Base-by-base conservation (phyloP, 2,888 invertebrate genomes). In the Ectemnius cavifrons region DNA sequence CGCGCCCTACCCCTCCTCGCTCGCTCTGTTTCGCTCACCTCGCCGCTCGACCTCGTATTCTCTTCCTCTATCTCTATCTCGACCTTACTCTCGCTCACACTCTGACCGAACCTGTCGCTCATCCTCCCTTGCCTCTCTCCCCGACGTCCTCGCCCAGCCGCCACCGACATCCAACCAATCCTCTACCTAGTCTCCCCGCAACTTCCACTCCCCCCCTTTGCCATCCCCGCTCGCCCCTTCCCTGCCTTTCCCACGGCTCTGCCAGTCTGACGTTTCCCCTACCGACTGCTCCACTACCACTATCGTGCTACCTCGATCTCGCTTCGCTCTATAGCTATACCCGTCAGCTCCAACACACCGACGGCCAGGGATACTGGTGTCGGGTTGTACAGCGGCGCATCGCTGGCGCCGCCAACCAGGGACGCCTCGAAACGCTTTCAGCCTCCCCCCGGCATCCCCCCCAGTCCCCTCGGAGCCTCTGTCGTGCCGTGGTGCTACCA, bases 361-460 rank as follows among this genome's bases (percentile, higher is more conserved):
- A 70, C 49, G 79, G 49, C 52, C 49, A 16, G 56, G 57, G 46
- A 64, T 57, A 62, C 63, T 71, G 68, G 62, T 64, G 71, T 58
- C 74, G 74, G 73, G 75, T 78, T 76, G 74, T 71, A 78, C 75
- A 69, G 66, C 67, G n/a, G 64, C 68, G 78, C 81, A 73, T 81
- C 71, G 66, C 78, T 79, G 81, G 81, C 85, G 86, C 86, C 81
- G 77, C 84, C 83, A 77, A 73, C 81, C 81, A 82, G 85, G 81
- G 82, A 84, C 85, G 85, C 84, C 76, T 76, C 73, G 75, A 80
- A 75, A 82, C 79, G 73, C 65, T 79, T 69, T 45, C 65, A 67
- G 66, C 73, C 57, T 73, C 64, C 23, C 23, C 23, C 23, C 23
- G 23, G 23, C 23, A 23, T 23, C 23, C 23, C 23, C 23, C 23